A percentile compares a stretch with the other conserved stretches of the same genome.
Conservation (phyloP, 2,888 invertebrate genomes). For the Athripsodes cinereus region DNA sequence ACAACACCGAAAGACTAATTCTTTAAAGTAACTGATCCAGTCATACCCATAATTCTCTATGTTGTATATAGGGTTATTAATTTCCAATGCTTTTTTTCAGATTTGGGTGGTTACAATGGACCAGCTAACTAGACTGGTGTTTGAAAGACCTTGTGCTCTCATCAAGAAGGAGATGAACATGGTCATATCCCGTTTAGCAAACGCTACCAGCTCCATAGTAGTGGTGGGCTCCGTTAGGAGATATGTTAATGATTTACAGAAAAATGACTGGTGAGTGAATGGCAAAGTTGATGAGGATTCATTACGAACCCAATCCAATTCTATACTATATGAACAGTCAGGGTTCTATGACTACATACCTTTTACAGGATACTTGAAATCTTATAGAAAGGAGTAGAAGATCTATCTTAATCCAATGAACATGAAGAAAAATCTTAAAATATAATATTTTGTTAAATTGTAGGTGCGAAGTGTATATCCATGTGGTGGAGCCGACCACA, state of each 20-base stretch:
- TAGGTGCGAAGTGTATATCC: slow-evolving; percentile 82
- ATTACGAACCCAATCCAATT: too few relatives aligned
- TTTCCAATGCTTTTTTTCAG: slow-evolving; percentile 40
- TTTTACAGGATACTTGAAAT: too few relatives aligned
- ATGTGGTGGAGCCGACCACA: slow-evolving; percentile 69
- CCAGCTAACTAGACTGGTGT: slow-evolving; percentile 75
- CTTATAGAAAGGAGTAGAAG: too few relatives aligned
- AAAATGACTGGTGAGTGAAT: slow-evolving; percentile 48
- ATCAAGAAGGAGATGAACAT: slow-evolving; percentile 65
- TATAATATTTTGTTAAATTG: slow-evolving; percentile 27
- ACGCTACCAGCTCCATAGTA: slow-evolving; percentile 64
- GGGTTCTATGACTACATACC: too few relatives aligned
- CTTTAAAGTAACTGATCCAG: too few relatives aligned
- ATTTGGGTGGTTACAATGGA: slow-evolving; percentile 86
- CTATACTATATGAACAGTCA: too few relatives aligned
- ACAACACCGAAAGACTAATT: too few relatives aligned
- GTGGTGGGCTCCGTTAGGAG: slow-evolving; percentile 61
- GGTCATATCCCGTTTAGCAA: slow-evolving; percentile 65
- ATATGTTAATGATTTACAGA: slow-evolving; percentile 44
- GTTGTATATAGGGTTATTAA: too few relatives aligned
- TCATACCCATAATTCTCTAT: too few relatives aligned
- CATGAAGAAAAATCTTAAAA: too few relatives aligned
- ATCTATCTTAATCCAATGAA: too few relatives aligned
- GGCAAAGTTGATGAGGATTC: too few relatives aligned
- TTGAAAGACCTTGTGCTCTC: slow-evolving; percentile 74